Percentiles rank a stretch among this genome's conserved stretches.
These are phyloP conservation scores for Alitta virens DNA, from an alignment of 2,888 invertebrate genomes.

Conservation along the genomic window DNA sequence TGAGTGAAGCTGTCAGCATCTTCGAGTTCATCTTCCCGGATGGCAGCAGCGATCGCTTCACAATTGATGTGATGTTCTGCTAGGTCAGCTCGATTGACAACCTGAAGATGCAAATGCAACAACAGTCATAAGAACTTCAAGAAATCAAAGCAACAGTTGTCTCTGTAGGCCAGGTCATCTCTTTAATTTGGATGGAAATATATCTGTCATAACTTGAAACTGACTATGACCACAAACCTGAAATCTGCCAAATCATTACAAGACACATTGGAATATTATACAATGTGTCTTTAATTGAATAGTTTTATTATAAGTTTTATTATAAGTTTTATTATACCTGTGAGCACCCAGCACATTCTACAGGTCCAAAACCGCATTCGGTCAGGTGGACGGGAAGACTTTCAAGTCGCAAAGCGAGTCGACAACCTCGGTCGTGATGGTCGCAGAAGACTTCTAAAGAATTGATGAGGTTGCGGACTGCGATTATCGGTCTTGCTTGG, in stretches of 20 bases:
- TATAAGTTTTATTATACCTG: too few relatives aligned
- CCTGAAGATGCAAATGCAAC: too few relatives aligned
- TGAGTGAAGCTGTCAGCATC: neutral
- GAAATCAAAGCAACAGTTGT: too few relatives aligned
- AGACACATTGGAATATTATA: too few relatives aligned
- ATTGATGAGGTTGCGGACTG: slow-evolving; percentile 46
- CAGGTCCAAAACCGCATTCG: slow-evolving; percentile 39
- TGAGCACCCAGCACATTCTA: slow-evolving; percentile 47
- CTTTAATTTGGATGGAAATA: too few relatives aligned
- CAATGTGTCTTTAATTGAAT: too few relatives aligned
- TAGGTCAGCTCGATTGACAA: slow-evolving; percentile 38
- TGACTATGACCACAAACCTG: too few relatives aligned
- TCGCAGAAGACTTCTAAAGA: slow-evolving; percentile 43
- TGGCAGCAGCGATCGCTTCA: slow-evolving; percentile 60
- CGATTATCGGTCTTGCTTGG: slow-evolving; percentile 41
- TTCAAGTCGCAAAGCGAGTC: slow-evolving; percentile 39
- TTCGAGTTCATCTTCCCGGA: slow-evolving; percentile 31
- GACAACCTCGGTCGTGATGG: slow-evolving; percentile 39
- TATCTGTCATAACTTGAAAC: too few relatives aligned
- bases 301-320: too few relatives aligned
- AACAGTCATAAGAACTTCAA: too few relatives aligned
- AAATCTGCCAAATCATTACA: too few relatives aligned
- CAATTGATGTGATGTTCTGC: slow-evolving; percentile 46
- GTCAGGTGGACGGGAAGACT: slow-evolving; percentile 34
- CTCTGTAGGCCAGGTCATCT: too few relatives aligned